Base-by-base conservation (phyloP, 1,140 invertebrate species). In the Sipha flava region DNA sequence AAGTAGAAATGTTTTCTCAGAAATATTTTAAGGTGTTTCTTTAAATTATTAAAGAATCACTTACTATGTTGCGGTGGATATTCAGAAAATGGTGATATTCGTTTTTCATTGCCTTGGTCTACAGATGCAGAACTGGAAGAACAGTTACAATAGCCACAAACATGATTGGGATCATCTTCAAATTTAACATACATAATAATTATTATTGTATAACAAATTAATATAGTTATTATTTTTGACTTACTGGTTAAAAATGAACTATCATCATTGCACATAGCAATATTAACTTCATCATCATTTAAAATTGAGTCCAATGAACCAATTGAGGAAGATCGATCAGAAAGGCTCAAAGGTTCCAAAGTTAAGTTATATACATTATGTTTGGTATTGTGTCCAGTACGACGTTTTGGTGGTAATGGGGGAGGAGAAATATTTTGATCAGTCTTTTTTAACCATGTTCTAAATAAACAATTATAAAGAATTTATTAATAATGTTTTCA, bases 301-400 rank as follows among this genome's bases (percentile, higher is more conserved):
- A 94, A 85, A 83, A 93, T 92, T 0, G 93, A 95, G 85, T 95
- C 94, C 81, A 94, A 86, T 80, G 93, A 94, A 47, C 93, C 93
- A 70, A 92, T 87, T 40, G 92, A 86, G 49, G 90, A 91, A 81
- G 89, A 89, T 16, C 79, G 64, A 80, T 81, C 81, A 12, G 79
- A 79, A 40, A 80, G 37, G 40, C 72, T 79, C 40, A 80, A 45
- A 29, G 45, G 75, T 49, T 81, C 81, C n/a, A 81, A 47, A 34
- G 81, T 57, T 64, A 73, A 40, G 10, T 77, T 77, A 18, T 16
- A 40, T 29, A 54, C 7, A 10, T 18, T 37, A 43, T 40, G 34
- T 14, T 77, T 70, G 16, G 66, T 49, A 72, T 77, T 54, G 43
- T 79, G 47, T 31, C 52, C 83, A 62, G 86, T 87, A 83, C 88